Evolutionary conservation across 1,140 invertebrate species (phyloP).

Genomic region (Anoplophora glabripennis): DNA sequence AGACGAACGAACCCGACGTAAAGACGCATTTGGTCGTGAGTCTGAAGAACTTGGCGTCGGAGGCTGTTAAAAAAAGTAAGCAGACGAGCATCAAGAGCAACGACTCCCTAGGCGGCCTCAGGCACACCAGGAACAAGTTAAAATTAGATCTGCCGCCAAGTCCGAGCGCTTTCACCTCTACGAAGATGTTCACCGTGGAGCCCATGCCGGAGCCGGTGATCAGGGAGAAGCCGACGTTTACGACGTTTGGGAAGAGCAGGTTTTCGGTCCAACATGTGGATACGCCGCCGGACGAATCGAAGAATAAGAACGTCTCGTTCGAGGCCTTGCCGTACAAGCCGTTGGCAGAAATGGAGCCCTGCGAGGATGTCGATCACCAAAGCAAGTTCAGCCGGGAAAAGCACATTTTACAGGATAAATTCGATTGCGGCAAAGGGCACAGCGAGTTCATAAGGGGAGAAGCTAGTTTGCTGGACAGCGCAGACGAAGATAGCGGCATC

Average conservation of each 20-base stretch:
- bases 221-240: slow-evolving; percentile 45
- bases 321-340: slow-evolving; percentile 47
- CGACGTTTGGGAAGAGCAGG: slow-evolving; percentile 47
- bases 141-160: slow-evolving; percentile 66
- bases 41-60: slow-evolving; percentile 38
- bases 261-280: slow-evolving; percentile 48
- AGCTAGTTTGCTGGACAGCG: slow-evolving; percentile 57
- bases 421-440: slow-evolving; percentile 17
- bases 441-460: slow-evolving; percentile 53
- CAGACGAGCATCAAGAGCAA: slow-evolving; percentile 15
- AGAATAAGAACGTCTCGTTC: slow-evolving; percentile 44
- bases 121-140: slow-evolving; percentile 68
- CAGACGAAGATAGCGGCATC: slow-evolving; percentile 59
- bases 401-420: slow-evolving; percentile 10
- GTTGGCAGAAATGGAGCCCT: neutral
- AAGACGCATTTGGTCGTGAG: slow-evolving; percentile 22
- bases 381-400: neutral
- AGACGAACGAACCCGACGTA: slow-evolving; percentile 30
- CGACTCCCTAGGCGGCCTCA: slow-evolving; percentile 60
- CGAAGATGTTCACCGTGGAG: slow-evolving; percentile 38
- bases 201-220: slow-evolving; percentile 32
- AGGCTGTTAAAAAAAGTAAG: slow-evolving; percentile 34
- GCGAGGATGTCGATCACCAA: neutral
- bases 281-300: slow-evolving; percentile 35
- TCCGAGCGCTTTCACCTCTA: slow-evolving; percentile 47